These are phyloP conservation scores for Procapra przewalskii DNA, from an alignment of 2,113 vertebrate species.

Conservation along the genomic window DNA sequence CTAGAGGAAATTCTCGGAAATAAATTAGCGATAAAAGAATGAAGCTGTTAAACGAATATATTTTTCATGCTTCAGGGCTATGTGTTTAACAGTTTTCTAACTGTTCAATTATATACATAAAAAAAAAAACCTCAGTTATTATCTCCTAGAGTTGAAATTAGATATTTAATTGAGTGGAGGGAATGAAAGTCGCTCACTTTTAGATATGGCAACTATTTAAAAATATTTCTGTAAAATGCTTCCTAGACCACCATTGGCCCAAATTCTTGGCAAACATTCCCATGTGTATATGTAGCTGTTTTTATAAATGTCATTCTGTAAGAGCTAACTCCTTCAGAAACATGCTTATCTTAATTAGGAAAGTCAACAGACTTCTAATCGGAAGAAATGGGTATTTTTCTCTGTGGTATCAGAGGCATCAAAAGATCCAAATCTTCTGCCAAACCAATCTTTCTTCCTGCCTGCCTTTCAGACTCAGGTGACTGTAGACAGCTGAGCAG, in stretches of 20 bases:
- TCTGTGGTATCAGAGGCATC: constrained; percentile 84
- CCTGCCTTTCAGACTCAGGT: constrained; percentile 87
- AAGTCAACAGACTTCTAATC: constrained; percentile 89
- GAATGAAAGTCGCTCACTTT: constrained; percentile 80
- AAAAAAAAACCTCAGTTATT: constrained; percentile 80
- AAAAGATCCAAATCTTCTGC: constrained; percentile 83
- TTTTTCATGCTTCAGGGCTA: constrained; percentile 76
- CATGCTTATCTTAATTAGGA: constrained; percentile 91
- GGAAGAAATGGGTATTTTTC: constrained; percentile 83
- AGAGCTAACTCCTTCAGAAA: constrained; percentile 86
- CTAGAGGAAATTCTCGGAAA: constrained; percentile 69
- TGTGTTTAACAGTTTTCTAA: constrained; percentile 82
- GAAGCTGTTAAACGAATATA: constrained; percentile 76
- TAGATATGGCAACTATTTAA: constrained; percentile 79
- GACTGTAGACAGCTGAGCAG: constrained; percentile 87
- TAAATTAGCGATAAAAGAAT: constrained; percentile 80
- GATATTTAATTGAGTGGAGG: constrained; percentile 84
- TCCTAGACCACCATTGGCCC: constrained; percentile 84
- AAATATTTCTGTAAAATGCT: constrained; percentile 84
- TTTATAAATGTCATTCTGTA: constrained; percentile 84
- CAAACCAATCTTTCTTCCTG: constrained; percentile 88
- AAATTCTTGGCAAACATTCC: constrained; percentile 80
- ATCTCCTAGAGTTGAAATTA: constrained; percentile 82
- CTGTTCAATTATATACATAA: constrained; percentile 79
- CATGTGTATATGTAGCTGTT: constrained; percentile 82